These are phyloP conservation scores for Melitaea athalia DNA, from an alignment of 2,888 invertebrate genomes.

Conservation along the genomic window DNA sequence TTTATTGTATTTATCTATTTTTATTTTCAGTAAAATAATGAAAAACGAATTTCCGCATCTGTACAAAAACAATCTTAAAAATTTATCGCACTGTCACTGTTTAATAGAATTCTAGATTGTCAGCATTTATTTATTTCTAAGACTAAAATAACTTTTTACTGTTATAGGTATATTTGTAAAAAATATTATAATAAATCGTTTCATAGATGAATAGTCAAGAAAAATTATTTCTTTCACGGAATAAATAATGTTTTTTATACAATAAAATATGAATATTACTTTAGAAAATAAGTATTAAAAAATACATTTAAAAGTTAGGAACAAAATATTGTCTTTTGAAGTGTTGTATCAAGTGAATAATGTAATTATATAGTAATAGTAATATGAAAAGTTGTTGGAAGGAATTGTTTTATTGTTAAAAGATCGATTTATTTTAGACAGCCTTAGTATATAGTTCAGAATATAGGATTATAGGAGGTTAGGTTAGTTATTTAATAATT, in stretches of 20 bases:
- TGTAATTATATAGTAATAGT: too few species aligned
- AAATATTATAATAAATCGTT: not conserved
- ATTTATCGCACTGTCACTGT: constrained; percentile 10
- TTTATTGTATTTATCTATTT: not conserved
- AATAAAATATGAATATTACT: too few species aligned
- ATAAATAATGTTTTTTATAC: too few species aligned
- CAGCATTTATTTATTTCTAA: not conserved
- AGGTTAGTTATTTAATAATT: not conserved
- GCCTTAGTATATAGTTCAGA: too few species aligned
- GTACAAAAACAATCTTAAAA: not conserved
- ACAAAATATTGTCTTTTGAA: too few species aligned
- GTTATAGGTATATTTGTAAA: not conserved
- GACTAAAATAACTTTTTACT: constrained; percentile 9
- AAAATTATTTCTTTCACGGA: too few species aligned
- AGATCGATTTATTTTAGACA: not conserved
- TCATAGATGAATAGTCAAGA: not conserved
- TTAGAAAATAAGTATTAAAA: too few species aligned
- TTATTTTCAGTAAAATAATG: not conserved
- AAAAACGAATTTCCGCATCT: not conserved
- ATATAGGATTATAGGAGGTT: too few species aligned
- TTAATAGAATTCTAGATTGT: constrained; percentile 16
- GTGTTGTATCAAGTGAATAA: too few species aligned
- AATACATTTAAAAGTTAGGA: too few species aligned
- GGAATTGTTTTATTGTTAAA: not conserved
- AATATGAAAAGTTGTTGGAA: not conserved